Base-by-base conservation (phyloP, 2,888 invertebrate species). In the Atethmia centrago region DNA sequence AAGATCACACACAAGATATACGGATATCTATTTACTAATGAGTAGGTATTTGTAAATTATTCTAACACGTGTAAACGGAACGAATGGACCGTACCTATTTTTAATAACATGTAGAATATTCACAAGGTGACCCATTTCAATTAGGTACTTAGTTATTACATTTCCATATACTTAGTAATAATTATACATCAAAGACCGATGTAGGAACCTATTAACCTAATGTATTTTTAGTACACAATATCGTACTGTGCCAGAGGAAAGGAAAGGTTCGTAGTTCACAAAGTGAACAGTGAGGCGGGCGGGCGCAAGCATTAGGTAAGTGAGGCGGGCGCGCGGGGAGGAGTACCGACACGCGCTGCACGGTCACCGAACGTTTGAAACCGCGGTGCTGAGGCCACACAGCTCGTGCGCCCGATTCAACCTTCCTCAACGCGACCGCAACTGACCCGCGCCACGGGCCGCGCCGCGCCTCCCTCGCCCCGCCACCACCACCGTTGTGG, bases 401-500 rank as follows among this genome's bases (percentile, higher is more conserved):
- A 93, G 94, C 95, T 95, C 95, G 95, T 95, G 96, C 94, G 95
- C 93, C 94, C 95, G 94, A 95, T 95, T 95, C 95, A 96, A 96
- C 96, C 96, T 96, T 96, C 95, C 96, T 96, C 96, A 96, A 96
- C 90, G 95, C 95, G 95, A 96, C 96, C 95, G 96, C 95, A 93
- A 93, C 95, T 96, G 95, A 96, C 95, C 96, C 94, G 94, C 95
- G 91, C 90, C 86, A 80, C 87, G 92, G 92, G 92, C 94, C 93
- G 83, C 81, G 68, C 81, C 83, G 75, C 85, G 76, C 78, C 65
- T 74, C 74, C 80, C 77, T 81, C 79, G 71, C 80, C 67, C 81
- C 74, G 82, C 77, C 72, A 47, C 74, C 74, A 59, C 79, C 74
- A 58, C 79, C 71, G 56, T 66, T 31, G 61, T 77, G 76, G 81